A percentile compares a stretch with the other conserved stretches of the same genome.
Conservation (phyloP, 2,113 vertebrate genomes). For the Hippocampus abdominalis region DNA sequence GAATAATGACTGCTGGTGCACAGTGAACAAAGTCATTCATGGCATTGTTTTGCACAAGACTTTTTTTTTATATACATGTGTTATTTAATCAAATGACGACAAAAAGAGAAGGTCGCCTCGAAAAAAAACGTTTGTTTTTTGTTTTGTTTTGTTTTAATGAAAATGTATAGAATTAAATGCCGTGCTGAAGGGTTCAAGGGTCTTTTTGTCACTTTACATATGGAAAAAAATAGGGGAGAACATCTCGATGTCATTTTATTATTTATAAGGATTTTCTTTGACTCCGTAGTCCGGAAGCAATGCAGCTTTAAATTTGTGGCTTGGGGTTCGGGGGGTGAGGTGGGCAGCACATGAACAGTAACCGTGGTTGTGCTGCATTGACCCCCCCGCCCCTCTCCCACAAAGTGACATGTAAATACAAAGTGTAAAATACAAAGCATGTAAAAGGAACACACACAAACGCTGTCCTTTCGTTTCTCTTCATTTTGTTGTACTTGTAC, state of each 20-base stretch:
- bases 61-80: slow-evolving; percentile 81
- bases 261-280: slow-evolving; percentile 86
- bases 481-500: slow-evolving; percentile 83
- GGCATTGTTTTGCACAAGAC: slow-evolving; percentile 95
- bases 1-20: slow-evolving; percentile 75
- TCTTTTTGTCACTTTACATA: slow-evolving; percentile 85
- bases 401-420: slow-evolving; percentile 73
- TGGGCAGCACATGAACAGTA: slow-evolving; percentile 85
- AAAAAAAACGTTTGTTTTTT: slow-evolving; percentile 52
- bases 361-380: slow-evolving; percentile 93
- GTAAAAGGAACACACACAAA: slow-evolving; percentile 87
- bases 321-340: slow-evolving; percentile 63
- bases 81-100: slow-evolving; percentile 76
- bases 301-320: slow-evolving; percentile 87
- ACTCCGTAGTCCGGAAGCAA: slow-evolving; percentile 89
- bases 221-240: slow-evolving; percentile 87
- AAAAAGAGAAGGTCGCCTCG: slow-evolving; percentile 54
- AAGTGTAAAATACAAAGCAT: slow-evolving; percentile 98
- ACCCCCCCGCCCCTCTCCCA: slow-evolving; percentile 89
- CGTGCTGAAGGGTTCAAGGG: slow-evolving; percentile 98
- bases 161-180: slow-evolving; percentile 67
- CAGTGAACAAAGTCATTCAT: slow-evolving; percentile 77
- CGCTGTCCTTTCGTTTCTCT: slow-evolving; percentile 57
- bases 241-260: slow-evolving; percentile 79
- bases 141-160: slow-evolving; percentile 12